Percentiles rank a stretch among this genome's conserved stretches.
Conservation (phyloP, 2,113 vertebrate species). For the Scartelaos histophorus region DNA sequence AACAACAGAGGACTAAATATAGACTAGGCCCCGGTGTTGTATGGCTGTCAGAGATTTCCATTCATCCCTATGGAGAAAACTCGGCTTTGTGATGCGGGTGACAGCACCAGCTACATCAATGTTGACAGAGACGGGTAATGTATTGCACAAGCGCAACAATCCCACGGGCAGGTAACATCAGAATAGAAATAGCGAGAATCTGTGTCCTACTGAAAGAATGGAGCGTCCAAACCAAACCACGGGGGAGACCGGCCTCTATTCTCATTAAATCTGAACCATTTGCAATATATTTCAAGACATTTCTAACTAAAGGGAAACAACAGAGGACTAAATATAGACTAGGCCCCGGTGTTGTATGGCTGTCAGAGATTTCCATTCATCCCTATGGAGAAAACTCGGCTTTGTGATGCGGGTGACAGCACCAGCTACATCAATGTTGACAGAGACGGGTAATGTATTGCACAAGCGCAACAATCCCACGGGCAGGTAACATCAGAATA, state of each 20-base stretch:
- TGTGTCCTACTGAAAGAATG: neutral
- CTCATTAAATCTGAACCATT: neutral
- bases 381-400: neutral
- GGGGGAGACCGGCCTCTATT: slow-evolving; percentile 8
- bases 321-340: neutral
- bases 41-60: neutral
- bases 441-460: neutral
- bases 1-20: neutral
- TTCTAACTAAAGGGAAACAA: neutral
- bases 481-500: slow-evolving; percentile 1
- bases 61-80: neutral
- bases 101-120: neutral
- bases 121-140: slow-evolving; percentile 2
- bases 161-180: neutral
- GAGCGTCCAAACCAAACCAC: neutral
- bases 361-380: neutral
- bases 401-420: neutral
- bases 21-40: neutral
- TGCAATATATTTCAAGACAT: neutral
- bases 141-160: neutral
- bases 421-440: neutral
- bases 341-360: neutral
- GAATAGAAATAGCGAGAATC: neutral
- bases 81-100: neutral
- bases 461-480: neutral